phyloP scores from a whole-genome alignment of 2,888 invertebrate species.

The Ypsolopha scabrella region DNA sequence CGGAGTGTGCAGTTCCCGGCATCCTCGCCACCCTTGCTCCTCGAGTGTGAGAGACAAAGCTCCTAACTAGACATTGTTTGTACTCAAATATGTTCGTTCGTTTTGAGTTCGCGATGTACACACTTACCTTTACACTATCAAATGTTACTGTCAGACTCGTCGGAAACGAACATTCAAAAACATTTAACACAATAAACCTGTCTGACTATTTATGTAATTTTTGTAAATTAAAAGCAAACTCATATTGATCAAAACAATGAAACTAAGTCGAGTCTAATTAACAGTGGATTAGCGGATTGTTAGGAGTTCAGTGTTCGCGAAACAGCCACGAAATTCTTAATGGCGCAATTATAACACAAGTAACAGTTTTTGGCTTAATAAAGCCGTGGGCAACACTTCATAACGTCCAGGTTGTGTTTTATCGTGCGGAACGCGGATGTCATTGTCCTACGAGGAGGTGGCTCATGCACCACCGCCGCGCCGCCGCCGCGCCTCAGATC shows the following conservation, averaged over 20 bases:
- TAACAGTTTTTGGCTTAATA: slow-evolving; percentile 38
- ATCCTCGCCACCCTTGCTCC: neutral
- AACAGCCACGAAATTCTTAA: slow-evolving; percentile 37
- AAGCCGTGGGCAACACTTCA: slow-evolving; percentile 38
- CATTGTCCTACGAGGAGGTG: slow-evolving; percentile 58
- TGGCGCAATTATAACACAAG: slow-evolving; percentile 40
- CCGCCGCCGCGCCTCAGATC: neutral
- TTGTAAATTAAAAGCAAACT: no score
- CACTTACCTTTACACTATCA: no score
- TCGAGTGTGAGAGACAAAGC: neutral
- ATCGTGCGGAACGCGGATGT: slow-evolving; percentile 66
- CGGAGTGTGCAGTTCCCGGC: neutral
- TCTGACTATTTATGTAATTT: no score
- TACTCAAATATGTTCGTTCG: slow-evolving; percentile 23
- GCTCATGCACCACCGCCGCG: slow-evolving; percentile 23
- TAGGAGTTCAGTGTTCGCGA: slow-evolving; percentile 28
- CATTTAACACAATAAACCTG: no score
- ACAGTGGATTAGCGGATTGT: neutral
- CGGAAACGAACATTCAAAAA: no score
- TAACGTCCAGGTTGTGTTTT: slow-evolving; percentile 58
- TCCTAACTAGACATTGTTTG: slow-evolving; percentile 39
- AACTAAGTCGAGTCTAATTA: neutral
- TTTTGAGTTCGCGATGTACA: no score
- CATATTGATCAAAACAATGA: no score
- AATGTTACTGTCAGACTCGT: no score